Percentiles rank a stretch among this genome's conserved stretches.
Evolutionary conservation across 2,888 invertebrate genomes (phyloP).

Genomic region (Acrobasis suavella): DNA sequence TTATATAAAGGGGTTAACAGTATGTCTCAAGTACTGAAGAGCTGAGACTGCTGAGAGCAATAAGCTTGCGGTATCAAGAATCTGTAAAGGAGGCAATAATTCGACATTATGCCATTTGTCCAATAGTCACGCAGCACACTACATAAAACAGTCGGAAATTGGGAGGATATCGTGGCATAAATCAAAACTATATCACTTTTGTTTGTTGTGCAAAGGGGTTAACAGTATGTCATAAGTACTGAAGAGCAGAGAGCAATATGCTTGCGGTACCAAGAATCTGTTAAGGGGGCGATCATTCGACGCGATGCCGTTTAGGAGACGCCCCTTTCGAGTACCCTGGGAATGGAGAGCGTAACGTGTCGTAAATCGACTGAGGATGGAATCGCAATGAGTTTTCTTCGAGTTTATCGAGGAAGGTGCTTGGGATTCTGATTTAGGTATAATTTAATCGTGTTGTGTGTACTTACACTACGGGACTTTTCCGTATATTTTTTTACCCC

Average conservation of each 20-base stretch:
- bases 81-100: conserved; percentile 52
- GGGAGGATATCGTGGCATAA: too few species aligned
- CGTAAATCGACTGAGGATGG: conserved; percentile 49
- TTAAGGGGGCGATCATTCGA: conserved; percentile 63
- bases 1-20: background rate
- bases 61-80: conserved; percentile 48
- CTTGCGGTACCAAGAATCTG: conserved; percentile 53
- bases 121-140: too few species aligned
- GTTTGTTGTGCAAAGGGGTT: too few species aligned
- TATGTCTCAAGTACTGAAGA: conserved; percentile 30
- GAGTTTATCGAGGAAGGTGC: conserved; percentile 23
- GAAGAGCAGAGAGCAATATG: conserved; percentile 51
- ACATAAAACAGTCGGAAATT: too few species aligned
- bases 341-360: conserved; percentile 34
- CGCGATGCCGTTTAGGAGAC: conserved; percentile 57
- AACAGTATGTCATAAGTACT: conserved; percentile 29
- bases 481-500: too few species aligned
- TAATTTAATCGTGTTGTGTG: background rate
- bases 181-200: too few species aligned
- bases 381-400: conserved; percentile 35
- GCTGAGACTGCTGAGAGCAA: conserved; percentile 50
- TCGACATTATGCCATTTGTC: too few species aligned
- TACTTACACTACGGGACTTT: background rate
- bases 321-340: conserved; percentile 63
- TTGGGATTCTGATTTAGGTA: background rate